phyloP scores from a whole-genome alignment of 1,140 invertebrate genomes.

The Olivierus martensii region DNA sequence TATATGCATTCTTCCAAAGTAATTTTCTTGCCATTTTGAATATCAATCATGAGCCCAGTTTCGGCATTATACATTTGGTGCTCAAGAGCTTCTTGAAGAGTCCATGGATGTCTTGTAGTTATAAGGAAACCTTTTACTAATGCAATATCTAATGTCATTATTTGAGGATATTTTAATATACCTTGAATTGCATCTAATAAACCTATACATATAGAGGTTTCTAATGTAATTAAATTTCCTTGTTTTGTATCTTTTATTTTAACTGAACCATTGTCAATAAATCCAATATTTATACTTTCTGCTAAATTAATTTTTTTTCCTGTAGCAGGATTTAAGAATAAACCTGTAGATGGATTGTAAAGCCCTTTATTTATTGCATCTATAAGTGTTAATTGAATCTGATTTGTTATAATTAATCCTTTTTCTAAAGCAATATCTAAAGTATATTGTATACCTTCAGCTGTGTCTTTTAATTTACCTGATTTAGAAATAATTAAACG shows the following conservation, averaged over 20 bases:
- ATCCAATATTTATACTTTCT: conserved; percentile 36
- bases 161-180: conserved; percentile 47
- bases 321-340: conserved; percentile 55
- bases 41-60: conserved; percentile 53
- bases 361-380: conserved; percentile 64
- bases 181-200: conserved; percentile 63
- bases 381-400: conserved; percentile 50
- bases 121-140: conserved; percentile 62
- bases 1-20: conserved; percentile 61
- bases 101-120: conserved; percentile 56
- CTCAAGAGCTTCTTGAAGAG: conserved; percentile 62
- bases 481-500: conserved; percentile 29
- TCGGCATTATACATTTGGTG: conserved; percentile 55
- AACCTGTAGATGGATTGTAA: conserved; percentile 56
- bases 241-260: not conserved
- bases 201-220: conserved; percentile 69
- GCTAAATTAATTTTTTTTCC: conserved; percentile 59
- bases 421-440: conserved; percentile 52
- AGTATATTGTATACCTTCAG: conserved; percentile 40
- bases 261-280: not conserved
- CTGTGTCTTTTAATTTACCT: conserved; percentile 33
- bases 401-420: conserved; percentile 51
- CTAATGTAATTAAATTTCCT: conserved; percentile 46
- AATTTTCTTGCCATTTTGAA: conserved; percentile 49
- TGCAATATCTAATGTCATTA: conserved; percentile 58